Evolutionary conservation across 2,113 vertebrate genomes (phyloP).

Genomic region (Collichthys lucidus): DNA sequence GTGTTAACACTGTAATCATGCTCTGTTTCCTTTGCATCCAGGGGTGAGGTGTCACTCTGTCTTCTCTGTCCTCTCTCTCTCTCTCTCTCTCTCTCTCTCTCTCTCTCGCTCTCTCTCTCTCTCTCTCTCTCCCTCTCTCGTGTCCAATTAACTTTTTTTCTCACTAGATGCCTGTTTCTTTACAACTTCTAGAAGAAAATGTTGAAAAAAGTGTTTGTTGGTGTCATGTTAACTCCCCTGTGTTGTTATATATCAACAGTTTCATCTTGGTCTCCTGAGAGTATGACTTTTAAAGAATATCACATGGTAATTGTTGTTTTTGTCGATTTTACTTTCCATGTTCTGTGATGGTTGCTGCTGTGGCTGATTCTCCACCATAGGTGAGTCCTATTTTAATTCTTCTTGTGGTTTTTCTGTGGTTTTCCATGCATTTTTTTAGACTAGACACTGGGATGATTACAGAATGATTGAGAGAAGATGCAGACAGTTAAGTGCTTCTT

Average conservation of each 20-base stretch:
- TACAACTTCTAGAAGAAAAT: slow-evolving; percentile 10
- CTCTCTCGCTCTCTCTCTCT: slow-evolving; percentile 32
- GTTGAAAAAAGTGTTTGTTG: slow-evolving; percentile 11
- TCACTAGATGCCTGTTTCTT: slow-evolving; percentile 42
- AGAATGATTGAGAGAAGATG: neutral
- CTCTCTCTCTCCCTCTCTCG: slow-evolving; percentile 33
- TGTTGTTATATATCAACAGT: slow-evolving; percentile 15
- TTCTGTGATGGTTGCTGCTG: slow-evolving; percentile 42
- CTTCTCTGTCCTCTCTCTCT: slow-evolving; percentile 41
- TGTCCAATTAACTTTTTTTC: slow-evolving; percentile 55
- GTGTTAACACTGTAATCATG: slow-evolving; percentile 56
- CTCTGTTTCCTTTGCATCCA: slow-evolving; percentile 51
- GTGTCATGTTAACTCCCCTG: slow-evolving; percentile 16
- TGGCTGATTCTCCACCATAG: slow-evolving; percentile 39
- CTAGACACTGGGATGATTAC: neutral
- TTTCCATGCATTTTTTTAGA: neutral
- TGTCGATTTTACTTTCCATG: slow-evolving; percentile 67
- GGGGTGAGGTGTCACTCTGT: slow-evolving; percentile 24
- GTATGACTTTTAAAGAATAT: neutral
- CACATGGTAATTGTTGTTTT: slow-evolving; percentile 51
- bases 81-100: slow-evolving; percentile 37
- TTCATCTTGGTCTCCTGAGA: neutral
- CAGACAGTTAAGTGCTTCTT: neutral
- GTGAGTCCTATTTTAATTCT: slow-evolving; percentile 67
- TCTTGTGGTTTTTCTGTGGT: neutral